Evolutionary conservation across 1,140 invertebrate species (phyloP), one percentile per base, ranked within the genome.

Genomic region (Caerostris darwini): DNA sequence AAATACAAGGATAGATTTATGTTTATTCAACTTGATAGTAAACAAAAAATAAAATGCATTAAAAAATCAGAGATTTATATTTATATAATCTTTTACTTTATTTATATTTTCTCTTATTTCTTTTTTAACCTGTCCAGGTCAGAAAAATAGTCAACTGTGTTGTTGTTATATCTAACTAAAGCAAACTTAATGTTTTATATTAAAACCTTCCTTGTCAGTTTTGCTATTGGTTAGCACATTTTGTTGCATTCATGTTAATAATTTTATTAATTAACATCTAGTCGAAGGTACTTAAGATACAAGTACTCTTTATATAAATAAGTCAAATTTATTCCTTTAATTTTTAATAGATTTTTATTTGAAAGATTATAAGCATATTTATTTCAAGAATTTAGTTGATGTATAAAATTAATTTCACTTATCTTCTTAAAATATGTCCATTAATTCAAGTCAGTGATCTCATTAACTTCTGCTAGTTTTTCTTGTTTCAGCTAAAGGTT

Each of bases 251-350:
- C 59, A 10, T 34, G 69, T 77, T 77, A 77, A 53, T 77, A 77
- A 34, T 34, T 77, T 77, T 77, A 77, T 77, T 77, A 19, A 19
- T 77, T 77, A 77, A 50, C 69, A 77, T 77, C 69, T 77, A 77
- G 69, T 77, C 69, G 69, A 53, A 50, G 34, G 69, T 77, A 77
- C 69, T 77, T 77, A 77, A 77, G 69, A 10, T 34, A 50, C 8
- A 34, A 77, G 69, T 77, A 77, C 69, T 19, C 34, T 50, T 19
- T 77, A 34, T 77, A 77, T 77, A 77, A 34, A 64, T 64, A 64
- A 77, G 69, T 77, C 50, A 34, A 77, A 77, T 50, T 77, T 77
- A 77, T 77, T 77, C 34, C 34, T 77, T 77, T 77, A 77, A 69
- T 71, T 69, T 77, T 77, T 19, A 34, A 77, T 77, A 64, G 5